These are phyloP conservation scores for Micromys minutus DNA, from an alignment of 2,113 vertebrate genomes.

Conservation along the genomic window DNA sequence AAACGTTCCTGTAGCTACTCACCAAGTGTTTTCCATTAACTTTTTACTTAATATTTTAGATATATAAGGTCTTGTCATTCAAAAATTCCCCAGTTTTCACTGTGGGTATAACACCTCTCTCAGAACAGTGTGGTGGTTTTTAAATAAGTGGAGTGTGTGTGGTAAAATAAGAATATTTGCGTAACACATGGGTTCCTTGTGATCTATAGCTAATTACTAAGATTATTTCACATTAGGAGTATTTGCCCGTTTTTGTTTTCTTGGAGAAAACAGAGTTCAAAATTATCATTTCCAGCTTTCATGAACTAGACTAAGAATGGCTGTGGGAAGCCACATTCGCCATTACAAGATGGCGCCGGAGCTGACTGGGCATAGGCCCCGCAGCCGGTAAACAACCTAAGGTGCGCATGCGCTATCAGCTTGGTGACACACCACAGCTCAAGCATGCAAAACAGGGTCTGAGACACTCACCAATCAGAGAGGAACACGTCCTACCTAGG, in stretches of 20 bases:
- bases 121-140: neutral
- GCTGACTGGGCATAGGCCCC: no score
- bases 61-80: neutral
- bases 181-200: neutral
- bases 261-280: neutral
- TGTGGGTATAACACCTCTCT: neutral
- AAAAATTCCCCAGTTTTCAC: neutral
- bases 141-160: neutral
- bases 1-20: neutral
- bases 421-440: no score
- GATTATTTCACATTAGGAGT: neutral
- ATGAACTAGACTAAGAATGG: neutral
- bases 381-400: no score
- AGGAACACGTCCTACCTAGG: no score
- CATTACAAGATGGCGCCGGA: no score
- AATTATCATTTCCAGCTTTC: neutral
- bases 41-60: conserved; percentile 34
- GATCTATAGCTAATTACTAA: conserved; percentile 6
- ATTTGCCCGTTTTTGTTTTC: neutral
- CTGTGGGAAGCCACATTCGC: no score
- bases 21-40: neutral
- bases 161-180: neutral
- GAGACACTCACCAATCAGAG: no score
- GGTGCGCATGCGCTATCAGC: no score
- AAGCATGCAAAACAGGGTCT: no score